phyloP scores from a whole-genome alignment of 1,140 invertebrate species.

The Drosophila dunni region DNA sequence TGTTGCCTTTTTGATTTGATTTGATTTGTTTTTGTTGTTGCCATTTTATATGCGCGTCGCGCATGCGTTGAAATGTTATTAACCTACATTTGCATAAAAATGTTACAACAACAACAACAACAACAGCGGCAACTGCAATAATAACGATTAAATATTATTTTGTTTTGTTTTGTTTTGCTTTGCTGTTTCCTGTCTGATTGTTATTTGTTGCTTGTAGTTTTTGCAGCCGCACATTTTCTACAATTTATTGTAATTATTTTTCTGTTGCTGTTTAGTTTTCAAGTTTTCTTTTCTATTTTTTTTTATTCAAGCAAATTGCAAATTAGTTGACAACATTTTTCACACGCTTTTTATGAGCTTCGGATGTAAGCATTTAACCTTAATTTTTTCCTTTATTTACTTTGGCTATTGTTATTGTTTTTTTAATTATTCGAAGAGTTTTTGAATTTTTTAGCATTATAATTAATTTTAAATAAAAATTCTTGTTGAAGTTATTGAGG shows the following conservation, averaged over 20 bases:
- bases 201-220: constrained; percentile 44
- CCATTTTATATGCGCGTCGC: constrained; percentile 67
- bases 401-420: neutral
- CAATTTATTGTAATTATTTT: constrained; percentile 75
- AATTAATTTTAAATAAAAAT: neutral
- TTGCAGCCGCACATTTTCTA: constrained; percentile 63
- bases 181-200: constrained; percentile 75
- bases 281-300: constrained; percentile 39
- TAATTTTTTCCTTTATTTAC: constrained; percentile 50
- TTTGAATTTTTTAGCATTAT: neutral
- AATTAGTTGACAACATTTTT: constrained; percentile 76
- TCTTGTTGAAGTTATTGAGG: too few species aligned
- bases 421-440: neutral
- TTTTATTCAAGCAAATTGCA: constrained; percentile 60
- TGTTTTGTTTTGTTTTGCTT: constrained; percentile 53
- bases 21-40: constrained; percentile 33
- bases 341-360: constrained; percentile 77
- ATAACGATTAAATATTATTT: constrained; percentile 65
- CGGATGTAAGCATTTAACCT: constrained; percentile 78
- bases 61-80: constrained; percentile 78
- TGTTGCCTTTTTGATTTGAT: constrained; percentile 17
- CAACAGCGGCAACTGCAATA: constrained; percentile 43
- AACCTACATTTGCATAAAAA: constrained; percentile 81
- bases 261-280: constrained; percentile 27
- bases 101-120: constrained; percentile 45